Conservation (phyloP, 2,888 invertebrate species). For the Hyles lineata region DNA sequence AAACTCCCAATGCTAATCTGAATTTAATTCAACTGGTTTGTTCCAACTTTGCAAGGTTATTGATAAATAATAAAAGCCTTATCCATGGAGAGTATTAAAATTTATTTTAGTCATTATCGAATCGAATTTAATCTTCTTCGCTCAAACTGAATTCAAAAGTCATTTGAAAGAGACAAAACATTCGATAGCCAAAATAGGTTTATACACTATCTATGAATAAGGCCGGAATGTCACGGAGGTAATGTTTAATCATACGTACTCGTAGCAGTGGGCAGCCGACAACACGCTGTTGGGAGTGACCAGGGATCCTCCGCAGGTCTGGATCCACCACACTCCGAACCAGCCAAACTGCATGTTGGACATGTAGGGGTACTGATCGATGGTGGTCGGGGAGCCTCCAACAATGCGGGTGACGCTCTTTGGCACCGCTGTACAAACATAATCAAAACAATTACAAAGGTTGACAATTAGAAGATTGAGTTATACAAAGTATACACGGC, state of each 20-base stretch:
- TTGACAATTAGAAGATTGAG: neutral
- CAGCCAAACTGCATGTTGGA: constrained; percentile 57
- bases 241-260: constrained; percentile 42
- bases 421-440: constrained; percentile 53
- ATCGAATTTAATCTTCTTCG: too few relatives aligned
- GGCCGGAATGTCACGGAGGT: too few relatives aligned
- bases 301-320: constrained; percentile 61
- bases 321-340: constrained; percentile 52
- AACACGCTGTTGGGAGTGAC: constrained; percentile 52
- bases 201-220: too few relatives aligned
- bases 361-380: constrained; percentile 64
- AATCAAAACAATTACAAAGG: neutral
- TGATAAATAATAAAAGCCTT: too few relatives aligned
- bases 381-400: constrained; percentile 55
- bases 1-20: too few relatives aligned
- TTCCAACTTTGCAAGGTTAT: neutral
- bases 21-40: neutral
- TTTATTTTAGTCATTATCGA: too few relatives aligned
- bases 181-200: too few relatives aligned
- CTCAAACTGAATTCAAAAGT: too few relatives aligned
- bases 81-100: too few relatives aligned
- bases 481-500: too few relatives aligned
- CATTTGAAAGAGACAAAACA: too few relatives aligned
- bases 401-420: constrained; percentile 55
- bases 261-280: constrained; percentile 66